Conservation (phyloP, 1,140 invertebrate species). For the Calephelis virginiensis region DNA sequence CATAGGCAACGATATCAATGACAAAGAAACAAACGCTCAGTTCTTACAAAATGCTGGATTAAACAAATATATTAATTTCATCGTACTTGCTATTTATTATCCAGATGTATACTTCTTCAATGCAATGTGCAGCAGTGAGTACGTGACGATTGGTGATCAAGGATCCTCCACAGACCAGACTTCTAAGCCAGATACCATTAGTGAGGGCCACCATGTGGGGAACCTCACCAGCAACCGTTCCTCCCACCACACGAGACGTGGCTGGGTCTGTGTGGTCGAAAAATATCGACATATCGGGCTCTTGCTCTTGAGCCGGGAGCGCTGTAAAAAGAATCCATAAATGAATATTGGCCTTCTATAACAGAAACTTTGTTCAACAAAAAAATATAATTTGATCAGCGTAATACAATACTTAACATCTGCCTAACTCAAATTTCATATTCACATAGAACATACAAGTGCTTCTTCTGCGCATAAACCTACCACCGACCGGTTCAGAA, state of each 20-base stretch:
- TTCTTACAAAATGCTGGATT: too few relatives aligned
- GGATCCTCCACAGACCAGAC: constrained; percentile 52
- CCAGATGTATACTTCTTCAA: constrained; percentile 31
- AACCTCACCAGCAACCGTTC: constrained; percentile 35
- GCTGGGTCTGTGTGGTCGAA: constrained; percentile 43
- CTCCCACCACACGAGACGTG: constrained; percentile 46
- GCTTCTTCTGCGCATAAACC: too few relatives aligned
- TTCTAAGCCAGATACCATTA: constrained; percentile 33
- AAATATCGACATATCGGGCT: constrained; percentile 41
- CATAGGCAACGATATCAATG: too few relatives aligned
- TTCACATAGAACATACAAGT: too few relatives aligned
- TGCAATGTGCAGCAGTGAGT: constrained; percentile 61
- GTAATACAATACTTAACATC: too few relatives aligned
- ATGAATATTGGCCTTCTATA: too few relatives aligned
- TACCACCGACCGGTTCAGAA: too few relatives aligned
- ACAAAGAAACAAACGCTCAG: too few relatives aligned
- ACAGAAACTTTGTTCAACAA: too few relatives aligned
- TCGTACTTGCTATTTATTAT: constrained; percentile 36
- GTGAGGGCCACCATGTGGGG: constrained; percentile 54
- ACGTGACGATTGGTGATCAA: constrained; percentile 43
- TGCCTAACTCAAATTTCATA: too few relatives aligned
- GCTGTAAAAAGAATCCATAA: constrained; percentile 19
- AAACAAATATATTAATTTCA: too few relatives aligned
- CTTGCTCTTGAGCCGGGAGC: constrained; percentile 29
- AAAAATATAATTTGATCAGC: too few relatives aligned